A percentile compares a stretch with the other conserved stretches of the same genome.
phyloP scores from a whole-genome alignment of 2,888 invertebrate species.

The Metellina segmentata region DNA sequence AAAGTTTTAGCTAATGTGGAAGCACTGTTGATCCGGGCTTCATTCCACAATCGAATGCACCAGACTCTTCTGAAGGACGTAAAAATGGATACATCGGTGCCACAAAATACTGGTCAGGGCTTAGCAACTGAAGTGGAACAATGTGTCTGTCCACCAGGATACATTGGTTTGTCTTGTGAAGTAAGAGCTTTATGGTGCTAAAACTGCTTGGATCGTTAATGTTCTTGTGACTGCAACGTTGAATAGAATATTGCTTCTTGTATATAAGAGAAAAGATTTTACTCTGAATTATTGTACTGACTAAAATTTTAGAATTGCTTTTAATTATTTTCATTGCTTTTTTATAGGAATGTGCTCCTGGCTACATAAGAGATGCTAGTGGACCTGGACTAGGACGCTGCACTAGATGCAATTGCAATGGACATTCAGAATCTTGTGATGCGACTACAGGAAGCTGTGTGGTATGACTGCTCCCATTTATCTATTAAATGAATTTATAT shows the following conservation, averaged over 20 bases:
- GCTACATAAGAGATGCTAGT: constrained; percentile 87
- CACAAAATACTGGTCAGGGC: constrained; percentile 83
- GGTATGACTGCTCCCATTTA: constrained; percentile 78
- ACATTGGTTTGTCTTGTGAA: constrained; percentile 81
- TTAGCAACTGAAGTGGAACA: constrained; percentile 82
- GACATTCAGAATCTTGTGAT: constrained; percentile 82
- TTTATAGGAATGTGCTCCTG: constrained; percentile 88
- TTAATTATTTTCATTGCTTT: not conserved
- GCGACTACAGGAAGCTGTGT: constrained; percentile 80
- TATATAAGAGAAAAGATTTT: constrained; percentile 82
- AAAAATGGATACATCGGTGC: constrained; percentile 90
- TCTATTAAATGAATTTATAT: not conserved
- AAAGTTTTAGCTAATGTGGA: constrained; percentile 91
- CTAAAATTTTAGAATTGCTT: not conserved
- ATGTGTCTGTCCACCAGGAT: constrained; percentile 83
- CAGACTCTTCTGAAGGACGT: constrained; percentile 90
- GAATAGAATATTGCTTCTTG: constrained; percentile 23
- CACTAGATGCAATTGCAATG: constrained; percentile 82
- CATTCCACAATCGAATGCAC: constrained; percentile 85
- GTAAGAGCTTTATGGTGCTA: constrained; percentile 83
- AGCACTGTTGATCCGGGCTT: constrained; percentile 91
- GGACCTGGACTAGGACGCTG: constrained; percentile 93
- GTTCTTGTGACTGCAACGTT: not conserved
- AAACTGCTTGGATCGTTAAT: no score
- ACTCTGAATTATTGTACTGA: no score